These are phyloP conservation scores for Pluvialis apricaria DNA, from an alignment of 2,113 vertebrate species.

Conservation along the genomic window DNA sequence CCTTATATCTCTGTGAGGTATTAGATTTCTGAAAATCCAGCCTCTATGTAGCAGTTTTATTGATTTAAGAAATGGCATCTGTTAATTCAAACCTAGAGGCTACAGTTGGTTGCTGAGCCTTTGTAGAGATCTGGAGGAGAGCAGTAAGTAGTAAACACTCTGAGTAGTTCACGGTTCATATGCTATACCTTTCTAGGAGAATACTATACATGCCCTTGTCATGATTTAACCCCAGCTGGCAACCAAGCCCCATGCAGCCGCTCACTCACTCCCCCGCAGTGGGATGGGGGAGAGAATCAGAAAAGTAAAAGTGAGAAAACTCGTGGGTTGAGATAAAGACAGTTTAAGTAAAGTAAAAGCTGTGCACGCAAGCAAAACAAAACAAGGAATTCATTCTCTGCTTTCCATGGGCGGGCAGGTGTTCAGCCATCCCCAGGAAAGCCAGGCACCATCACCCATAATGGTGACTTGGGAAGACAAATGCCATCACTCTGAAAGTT, in stretches of 20 bases:
- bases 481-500: not conserved
- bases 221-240: not conserved
- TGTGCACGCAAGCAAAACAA: not conserved
- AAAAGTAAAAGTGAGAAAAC: not conserved
- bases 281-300: not conserved
- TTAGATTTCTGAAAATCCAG: conserved; percentile 26
- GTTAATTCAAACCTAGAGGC: conserved; percentile 30
- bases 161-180: not conserved
- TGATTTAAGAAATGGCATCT: conserved; percentile 32
- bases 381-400: not conserved
- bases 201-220: not conserved
- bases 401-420: not conserved
- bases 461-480: not conserved
- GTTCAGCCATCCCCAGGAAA: not conserved
- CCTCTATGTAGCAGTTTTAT: not conserved
- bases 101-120: not conserved
- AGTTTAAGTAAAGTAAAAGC: not conserved
- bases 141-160: not conserved
- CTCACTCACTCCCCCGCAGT: not conserved
- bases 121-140: not conserved
- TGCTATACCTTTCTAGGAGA: not conserved
- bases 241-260: not conserved
- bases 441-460: not conserved
- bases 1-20: not conserved
- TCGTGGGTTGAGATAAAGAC: not conserved